Percentiles rank a stretch among this genome's conserved stretches.
Conservation (phyloP, 2,888 invertebrate species). For the Meandrusa payeni region DNA sequence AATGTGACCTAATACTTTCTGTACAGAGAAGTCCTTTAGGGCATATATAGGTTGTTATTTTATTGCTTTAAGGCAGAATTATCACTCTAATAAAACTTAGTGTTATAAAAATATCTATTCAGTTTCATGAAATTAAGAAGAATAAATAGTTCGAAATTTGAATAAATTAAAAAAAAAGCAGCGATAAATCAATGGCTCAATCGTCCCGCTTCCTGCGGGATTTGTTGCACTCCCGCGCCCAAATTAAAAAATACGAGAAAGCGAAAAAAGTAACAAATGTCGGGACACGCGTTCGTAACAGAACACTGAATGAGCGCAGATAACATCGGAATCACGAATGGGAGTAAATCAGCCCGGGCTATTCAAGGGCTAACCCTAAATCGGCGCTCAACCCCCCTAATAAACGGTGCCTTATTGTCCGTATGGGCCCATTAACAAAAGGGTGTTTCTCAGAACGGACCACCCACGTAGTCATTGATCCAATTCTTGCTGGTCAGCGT, state of each 20-base stretch:
- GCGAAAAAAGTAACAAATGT: constrained; percentile 42
- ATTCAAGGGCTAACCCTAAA: constrained; percentile 58
- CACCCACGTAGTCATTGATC: constrained; percentile 68
- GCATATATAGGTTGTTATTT: too few relatives aligned
- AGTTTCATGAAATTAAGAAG: too few relatives aligned
- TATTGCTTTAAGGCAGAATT: too few relatives aligned
- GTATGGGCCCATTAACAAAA: constrained; percentile 47
- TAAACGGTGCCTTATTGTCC: constrained; percentile 48
- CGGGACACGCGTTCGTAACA: constrained; percentile 52
- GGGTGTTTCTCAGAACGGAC: constrained; percentile 70
- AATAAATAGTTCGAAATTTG: not conserved
- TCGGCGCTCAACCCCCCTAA: constrained; percentile 47
- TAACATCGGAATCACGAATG: constrained; percentile 68
- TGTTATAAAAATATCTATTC: too few relatives aligned
- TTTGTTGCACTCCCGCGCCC: constrained; percentile 2
- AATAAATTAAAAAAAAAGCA: constrained; percentile 4
- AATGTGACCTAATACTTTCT: too few relatives aligned
- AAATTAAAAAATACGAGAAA: constrained; percentile 21
- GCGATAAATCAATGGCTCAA: constrained; percentile 7
- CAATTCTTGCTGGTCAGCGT: constrained; percentile 55
- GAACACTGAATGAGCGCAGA: constrained; percentile 62
- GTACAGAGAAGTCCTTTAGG: too few relatives aligned
- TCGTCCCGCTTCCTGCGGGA: constrained; percentile 6
- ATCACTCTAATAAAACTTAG: too few relatives aligned
- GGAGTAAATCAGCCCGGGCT: constrained; percentile 67